Base-by-base conservation (phyloP, 2,113 vertebrate genomes). In the Thymallus thymallus region DNA sequence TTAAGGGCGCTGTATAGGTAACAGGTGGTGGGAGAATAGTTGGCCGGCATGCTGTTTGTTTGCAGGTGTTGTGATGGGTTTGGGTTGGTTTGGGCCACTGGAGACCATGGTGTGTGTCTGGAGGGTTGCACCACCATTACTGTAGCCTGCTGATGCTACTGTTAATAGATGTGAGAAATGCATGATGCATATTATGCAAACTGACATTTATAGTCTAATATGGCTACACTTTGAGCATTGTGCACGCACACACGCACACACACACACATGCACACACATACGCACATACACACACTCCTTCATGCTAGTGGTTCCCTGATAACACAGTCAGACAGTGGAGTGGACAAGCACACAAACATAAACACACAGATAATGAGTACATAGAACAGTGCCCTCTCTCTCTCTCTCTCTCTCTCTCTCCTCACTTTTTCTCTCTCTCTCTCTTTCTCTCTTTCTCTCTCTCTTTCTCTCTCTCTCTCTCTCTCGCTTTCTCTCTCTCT, bases 21-120 rank as follows among this genome's bases (percentile, higher is more conserved):
- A 85, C 88, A 89, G 85, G 84, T 90, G 86, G 61, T 61, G 55
- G 13, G 23, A 45, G 29, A 58, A 18, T 26, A 22, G 64, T 29
- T 76, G 61, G 68, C 63, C 76, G 71, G 29, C 60, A 73, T 73
- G 79, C 74, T 75, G 84, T 76, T 78, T 73, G 55, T 62, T 62
- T 87, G 82, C 84, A 88, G 84, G 85, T 89, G 87, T 89, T 91
- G 32, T 87, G 78, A 85, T 80, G 80, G 83, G 76, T 82, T 86
- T 86, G 83, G 85, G 82, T 89, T 85, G 85, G 68, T 74, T 55
- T 82, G 76, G 26, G 55, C 22, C 82, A 77, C 72, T 3, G 14
- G 79, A 82, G 83, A 63, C 3, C 77, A 76, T 30, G 9, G 29
- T 3, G 70, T 51, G 82, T 86, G 86, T 79, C 78, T 60, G 86